Base-by-base conservation (phyloP, 2,113 vertebrate species). In the Megatriorchis doriae region DNA sequence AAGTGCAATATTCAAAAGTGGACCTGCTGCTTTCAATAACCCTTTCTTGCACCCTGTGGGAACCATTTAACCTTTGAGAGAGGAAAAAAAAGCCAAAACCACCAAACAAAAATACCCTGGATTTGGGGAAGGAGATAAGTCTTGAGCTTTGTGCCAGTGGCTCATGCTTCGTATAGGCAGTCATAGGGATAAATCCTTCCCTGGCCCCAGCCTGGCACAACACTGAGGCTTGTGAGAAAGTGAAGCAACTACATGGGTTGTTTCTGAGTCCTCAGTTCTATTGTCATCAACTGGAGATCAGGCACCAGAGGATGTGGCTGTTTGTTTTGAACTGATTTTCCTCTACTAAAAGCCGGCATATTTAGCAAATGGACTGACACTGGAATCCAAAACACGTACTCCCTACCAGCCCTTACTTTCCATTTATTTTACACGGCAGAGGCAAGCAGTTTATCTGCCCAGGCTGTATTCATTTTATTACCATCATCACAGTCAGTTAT, bases 1-100 rank as follows among this genome's bases (percentile, higher is more conserved):
- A 98, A 98, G 96, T 96, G 96, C 94, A 97, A 97, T 97, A 97
- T 96, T 97, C 95, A 96, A 94, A 97, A 96, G 82, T 95, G 83
- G 92, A 93, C 95, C 93, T 95, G 92, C 94, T 97, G 96, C 95
- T 98, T 97, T 97, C 97, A 97, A 97, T 97, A 98, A 97, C 93
- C 96, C 97, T 97, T 98, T 95, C 96, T 97, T 95, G 75, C 84
- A 93, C 95, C 79, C 94, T 88, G 94, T 98, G 98, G 97, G 97
- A 97, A 97, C 93, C 73, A n/a, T 81, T 90, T 96, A 97, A 97
- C 96, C 95, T 97, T 97, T 96, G 63, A 58, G 50, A 43, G 58
- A 83, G 21, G 32, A 25, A 10, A 47, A 47, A 47, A 47, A 47
- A 21, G 1, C 2, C 20, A 47, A 47, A 47, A 47, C 45, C 18